phyloP scores from a whole-genome alignment of 2,113 vertebrate genomes.

The Coracopsis vasa region DNA sequence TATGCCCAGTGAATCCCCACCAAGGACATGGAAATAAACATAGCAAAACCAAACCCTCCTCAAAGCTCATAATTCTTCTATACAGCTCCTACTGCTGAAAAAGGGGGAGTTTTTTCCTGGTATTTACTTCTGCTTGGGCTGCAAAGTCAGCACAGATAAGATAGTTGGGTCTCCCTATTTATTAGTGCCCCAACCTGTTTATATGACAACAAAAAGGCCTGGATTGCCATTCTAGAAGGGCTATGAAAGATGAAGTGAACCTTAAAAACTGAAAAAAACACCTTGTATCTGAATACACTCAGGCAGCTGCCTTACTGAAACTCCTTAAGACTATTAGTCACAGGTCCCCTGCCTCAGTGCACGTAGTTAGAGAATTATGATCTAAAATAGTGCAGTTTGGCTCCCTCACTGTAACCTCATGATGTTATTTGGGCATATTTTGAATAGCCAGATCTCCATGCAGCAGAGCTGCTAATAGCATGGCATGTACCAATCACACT shows the following conservation, averaged over 20 bases:
- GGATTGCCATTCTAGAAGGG: not conserved
- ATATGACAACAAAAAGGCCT: not conserved
- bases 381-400: constrained; percentile 45
- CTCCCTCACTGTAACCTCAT: constrained; percentile 20
- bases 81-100: not conserved
- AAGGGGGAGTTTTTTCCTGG: not conserved
- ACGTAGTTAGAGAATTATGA: constrained; percentile 17
- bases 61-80: not conserved
- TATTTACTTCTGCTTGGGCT: not conserved
- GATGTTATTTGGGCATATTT: constrained; percentile 27
- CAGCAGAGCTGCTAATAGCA: constrained; percentile 41
- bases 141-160: not conserved
- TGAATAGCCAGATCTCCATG: constrained; percentile 4
- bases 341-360: not conserved
- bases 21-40: not conserved
- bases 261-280: not conserved
- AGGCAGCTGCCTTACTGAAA: not conserved
- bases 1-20: not conserved
- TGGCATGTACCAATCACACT: not conserved
- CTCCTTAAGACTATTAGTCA: not conserved
- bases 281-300: not conserved
- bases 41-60: not conserved
- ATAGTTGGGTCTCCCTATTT: not conserved
- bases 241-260: not conserved
- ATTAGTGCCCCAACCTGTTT: not conserved